A percentile compares a stretch with the other conserved stretches of the same genome.
These are phyloP conservation scores for Acanthoscelides obtectus DNA, from an alignment of 2,888 invertebrate species.

Conservation along the genomic window DNA sequence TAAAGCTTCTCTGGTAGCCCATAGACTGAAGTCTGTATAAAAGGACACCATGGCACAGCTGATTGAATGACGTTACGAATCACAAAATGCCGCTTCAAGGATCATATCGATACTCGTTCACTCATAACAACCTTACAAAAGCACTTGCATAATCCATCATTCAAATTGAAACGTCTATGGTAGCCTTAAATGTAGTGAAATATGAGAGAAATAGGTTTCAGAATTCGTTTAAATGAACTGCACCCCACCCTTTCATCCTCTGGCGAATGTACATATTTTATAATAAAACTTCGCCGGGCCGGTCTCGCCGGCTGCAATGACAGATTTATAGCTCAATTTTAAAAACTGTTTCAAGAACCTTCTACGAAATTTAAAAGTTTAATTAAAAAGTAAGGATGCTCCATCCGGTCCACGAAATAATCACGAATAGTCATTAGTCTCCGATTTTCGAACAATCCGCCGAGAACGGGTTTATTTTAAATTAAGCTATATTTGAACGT, in stretches of 20 bases:
- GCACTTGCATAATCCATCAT: neutral
- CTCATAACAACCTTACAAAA: too few relatives aligned
- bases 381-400: slow-evolving; percentile 18
- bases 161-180: neutral
- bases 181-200: neutral
- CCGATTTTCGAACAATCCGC: neutral
- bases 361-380: slow-evolving; percentile 19
- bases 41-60: too few relatives aligned
- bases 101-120: too few relatives aligned
- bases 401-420: neutral
- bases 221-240: neutral
- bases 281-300: neutral
- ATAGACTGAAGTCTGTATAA: too few relatives aligned
- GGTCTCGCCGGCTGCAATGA: slow-evolving; percentile 11
- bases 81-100: too few relatives aligned
- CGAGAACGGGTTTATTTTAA: neutral
- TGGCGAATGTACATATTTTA: slow-evolving; percentile 1
- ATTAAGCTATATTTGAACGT: neutral
- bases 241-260: neutral
- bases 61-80: too few relatives aligned
- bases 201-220: neutral
- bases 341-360: slow-evolving; percentile 17
- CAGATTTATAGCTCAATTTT: slow-evolving; percentile 25
- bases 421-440: neutral
- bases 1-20: too few relatives aligned